These are phyloP conservation scores for Panonychus citri DNA, from an alignment of 1,140 invertebrate genomes.

Conservation along the genomic window DNA sequence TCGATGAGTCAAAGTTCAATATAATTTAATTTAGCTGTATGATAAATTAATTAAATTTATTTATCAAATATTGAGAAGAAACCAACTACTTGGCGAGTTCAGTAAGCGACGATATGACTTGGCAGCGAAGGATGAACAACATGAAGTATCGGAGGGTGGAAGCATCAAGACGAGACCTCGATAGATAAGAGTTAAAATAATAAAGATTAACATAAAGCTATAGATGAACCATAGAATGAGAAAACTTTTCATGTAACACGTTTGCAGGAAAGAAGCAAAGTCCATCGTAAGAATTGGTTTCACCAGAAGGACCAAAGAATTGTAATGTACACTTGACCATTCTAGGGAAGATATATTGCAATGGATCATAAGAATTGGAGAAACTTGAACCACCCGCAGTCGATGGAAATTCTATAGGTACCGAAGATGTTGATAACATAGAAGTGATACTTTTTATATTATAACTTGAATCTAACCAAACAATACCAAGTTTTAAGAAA, in stretches of 20 bases:
- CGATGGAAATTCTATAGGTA: too few relatives aligned
- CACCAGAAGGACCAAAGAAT: constrained; percentile 33
- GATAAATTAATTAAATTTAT: too few relatives aligned
- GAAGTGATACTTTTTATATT: not conserved
- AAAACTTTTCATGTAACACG: constrained; percentile 88
- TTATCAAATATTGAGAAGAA: not conserved
- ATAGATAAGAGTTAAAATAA: constrained; percentile 8
- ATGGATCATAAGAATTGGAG: constrained; percentile 24
- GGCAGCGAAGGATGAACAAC: not conserved
- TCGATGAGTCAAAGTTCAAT: too few relatives aligned
- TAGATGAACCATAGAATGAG: constrained; percentile 40
- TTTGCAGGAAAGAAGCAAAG: constrained; percentile 42
- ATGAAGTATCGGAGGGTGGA: not conserved
- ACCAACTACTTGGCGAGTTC: not conserved
- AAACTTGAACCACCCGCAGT: too few relatives aligned
- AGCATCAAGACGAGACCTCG: not conserved
- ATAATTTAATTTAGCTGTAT: too few relatives aligned
- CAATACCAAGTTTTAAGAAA: not conserved
- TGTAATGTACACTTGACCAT: constrained; percentile 72
- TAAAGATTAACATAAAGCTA: constrained; percentile 17
- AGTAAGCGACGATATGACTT: not conserved
- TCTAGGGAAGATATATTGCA: constrained; percentile 52
- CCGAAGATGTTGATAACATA: too few relatives aligned
- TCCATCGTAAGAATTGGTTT: constrained; percentile 24
- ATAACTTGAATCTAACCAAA: not conserved